Evolutionary conservation across 2,888 invertebrate species (phyloP).

Genomic region (Netelia virgata): DNA sequence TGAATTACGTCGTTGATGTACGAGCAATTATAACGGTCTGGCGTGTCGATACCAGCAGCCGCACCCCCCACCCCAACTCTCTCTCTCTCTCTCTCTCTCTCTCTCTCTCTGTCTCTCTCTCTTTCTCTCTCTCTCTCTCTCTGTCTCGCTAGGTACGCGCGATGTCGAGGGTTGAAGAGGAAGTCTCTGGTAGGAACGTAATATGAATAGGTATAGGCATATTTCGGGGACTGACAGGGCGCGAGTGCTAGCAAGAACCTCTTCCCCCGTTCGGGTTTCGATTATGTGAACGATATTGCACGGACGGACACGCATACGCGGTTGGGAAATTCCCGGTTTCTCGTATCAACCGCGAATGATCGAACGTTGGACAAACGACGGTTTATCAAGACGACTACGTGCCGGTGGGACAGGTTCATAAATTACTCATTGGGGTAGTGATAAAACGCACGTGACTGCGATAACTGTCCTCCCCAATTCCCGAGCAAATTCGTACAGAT

Average conservation of each 20-base stretch:
- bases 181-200: slow-evolving; percentile 15
- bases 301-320: neutral
- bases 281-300: slow-evolving; percentile 20
- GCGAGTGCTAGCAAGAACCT: neutral
- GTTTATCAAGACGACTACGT: slow-evolving; percentile 32
- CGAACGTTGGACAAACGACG: neutral
- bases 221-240: slow-evolving; percentile 36
- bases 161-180: slow-evolving; percentile 12
- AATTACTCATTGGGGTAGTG: slow-evolving; percentile 24
- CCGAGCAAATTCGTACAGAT: no score
- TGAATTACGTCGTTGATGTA: slow-evolving; percentile 68
- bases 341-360: slow-evolving; percentile 31
- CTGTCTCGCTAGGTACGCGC: neutral
- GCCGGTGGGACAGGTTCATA: slow-evolving; percentile 1
- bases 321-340: neutral
- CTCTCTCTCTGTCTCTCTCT: neutral
- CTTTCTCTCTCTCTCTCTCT: no score
- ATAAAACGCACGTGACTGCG: slow-evolving; percentile 4
- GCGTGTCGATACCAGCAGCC: slow-evolving; percentile 59
- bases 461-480: no score
- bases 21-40: slow-evolving; percentile 68
- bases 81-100: neutral
- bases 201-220: neutral
- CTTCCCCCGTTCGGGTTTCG: slow-evolving; percentile 2
- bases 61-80: neutral